Evolutionary conservation across 64 coral and sea anemone species (phyloP), one percentile per base, ranked within the genome.

Genomic region (Pocillopora damicornis): DNA sequence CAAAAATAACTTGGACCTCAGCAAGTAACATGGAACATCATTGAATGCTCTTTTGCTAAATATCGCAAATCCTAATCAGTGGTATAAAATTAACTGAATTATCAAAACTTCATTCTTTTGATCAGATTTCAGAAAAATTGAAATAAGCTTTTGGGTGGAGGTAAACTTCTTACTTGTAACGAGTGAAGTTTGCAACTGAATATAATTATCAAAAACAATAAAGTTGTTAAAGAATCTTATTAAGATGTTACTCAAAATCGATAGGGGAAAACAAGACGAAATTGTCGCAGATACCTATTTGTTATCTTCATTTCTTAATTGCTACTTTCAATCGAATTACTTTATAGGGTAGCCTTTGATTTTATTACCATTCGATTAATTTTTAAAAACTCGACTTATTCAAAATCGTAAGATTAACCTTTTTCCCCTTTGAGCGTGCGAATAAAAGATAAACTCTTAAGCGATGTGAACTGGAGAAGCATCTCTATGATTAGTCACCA

Each of bases 381-480:
- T 81, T 83, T 60, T 79, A 13, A 79, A 60, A 60, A 9, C n/a
- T n/a, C 72, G 30, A 85, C 67, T 84, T 71, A 85, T 85, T 22
- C 20, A 15, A 58, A 66, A 66, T 45, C 37, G n/a, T 7, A 18
- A 64, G 35, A 15, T 36, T 63, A 22, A 73, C 67, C n/a, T 25
- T 9, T 10, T 71, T 11, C 20, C 25, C 25, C 11, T 25, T 71
- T 23, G 2, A 16, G 7, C 22, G 15, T 20, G 16, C 22, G 25
- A 23, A 23, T 20, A 71, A 23, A 71, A 23, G 18, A 11, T 23
- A 71, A 9, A 23, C 67, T 20, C 12, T n/a, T 71, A 9, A 17
- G 17, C 65, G 25, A 71, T 71, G 11, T 23, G 9, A 23, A 71
- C 22, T 7, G 25, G n/a, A n/a, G 20, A 25, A n/a, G 18, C 22